Evolutionary conservation across 2,888 invertebrate species (phyloP), one percentile per base, ranked within the genome.

Genomic region (Rhorus exstirpatorius): DNA sequence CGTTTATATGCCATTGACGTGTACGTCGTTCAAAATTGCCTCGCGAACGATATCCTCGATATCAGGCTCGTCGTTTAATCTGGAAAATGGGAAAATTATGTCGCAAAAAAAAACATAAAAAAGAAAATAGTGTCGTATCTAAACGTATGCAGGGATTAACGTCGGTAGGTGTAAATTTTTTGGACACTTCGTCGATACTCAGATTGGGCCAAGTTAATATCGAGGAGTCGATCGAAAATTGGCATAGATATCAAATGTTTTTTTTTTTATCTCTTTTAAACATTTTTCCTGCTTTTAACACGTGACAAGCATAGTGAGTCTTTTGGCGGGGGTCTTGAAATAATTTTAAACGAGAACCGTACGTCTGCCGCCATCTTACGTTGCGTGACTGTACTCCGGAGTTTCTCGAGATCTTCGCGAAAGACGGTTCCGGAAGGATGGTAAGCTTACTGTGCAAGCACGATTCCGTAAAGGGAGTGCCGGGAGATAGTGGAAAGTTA

Each of bases 361-460:
- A 67, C 77, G 10, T 12, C 63, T 81, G 35, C 53, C 81, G 81
- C 76, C 81, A 81, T 81, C 81, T 81, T 35, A 31, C 77, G 71
- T 51, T 24, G 10, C 31, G 51, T 10, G 31, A 21, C 14, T 14
- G 71, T n/a, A 81, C 67, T 44, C 0, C 46, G 10, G 26, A 26
- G 63, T 44, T 53, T 49, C 58, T 60, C 17, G 41, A 41, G 53
- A 76, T 53, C 3, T 65, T 65, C 41, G 49, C 6, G 17, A 46
- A 4, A 12, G 14, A 63, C 67, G n/a, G 21, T 61, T 26, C 53
- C 49, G 60, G 51, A 67, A 41, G 12, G 55, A 67, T 53, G 77
- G 70, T 77, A 77, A 81, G 41, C 60, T 51, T 21, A 63, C 38
- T 60, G 6, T 35, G 51, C 35, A 31, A 65, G 55, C 26, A 19